phyloP scores from a whole-genome alignment of 2,113 vertebrate species.

The Bambusicola thoracicus region DNA sequence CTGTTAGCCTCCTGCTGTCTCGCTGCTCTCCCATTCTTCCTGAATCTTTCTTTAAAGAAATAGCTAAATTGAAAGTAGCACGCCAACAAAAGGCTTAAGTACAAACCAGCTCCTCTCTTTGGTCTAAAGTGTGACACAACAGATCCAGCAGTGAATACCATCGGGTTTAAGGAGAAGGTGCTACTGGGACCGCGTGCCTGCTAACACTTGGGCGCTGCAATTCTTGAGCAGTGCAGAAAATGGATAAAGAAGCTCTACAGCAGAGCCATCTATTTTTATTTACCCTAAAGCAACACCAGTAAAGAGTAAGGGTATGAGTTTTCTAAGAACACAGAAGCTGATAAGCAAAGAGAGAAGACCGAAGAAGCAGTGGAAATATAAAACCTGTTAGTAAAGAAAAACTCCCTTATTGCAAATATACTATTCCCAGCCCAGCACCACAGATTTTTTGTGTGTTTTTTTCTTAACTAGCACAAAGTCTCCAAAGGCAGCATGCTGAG shows the following conservation, averaged over 20 bases:
- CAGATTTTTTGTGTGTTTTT: not conserved
- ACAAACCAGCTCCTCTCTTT: not conserved
- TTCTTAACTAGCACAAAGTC: not conserved
- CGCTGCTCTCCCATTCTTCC: not conserved
- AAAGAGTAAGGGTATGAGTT: not conserved
- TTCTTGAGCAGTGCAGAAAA: not conserved
- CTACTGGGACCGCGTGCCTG: too few relatives aligned
- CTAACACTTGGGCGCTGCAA: not conserved
- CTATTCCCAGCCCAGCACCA: not conserved
- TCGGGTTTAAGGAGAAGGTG: not conserved
- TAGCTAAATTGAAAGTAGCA: not conserved
- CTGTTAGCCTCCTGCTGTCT: not conserved
- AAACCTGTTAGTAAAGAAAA: not conserved
- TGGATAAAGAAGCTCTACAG: not conserved
- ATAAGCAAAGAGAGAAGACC: not conserved
- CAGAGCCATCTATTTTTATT: not conserved
- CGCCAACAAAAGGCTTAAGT: not conserved
- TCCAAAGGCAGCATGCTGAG: not conserved
- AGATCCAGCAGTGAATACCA: not conserved
- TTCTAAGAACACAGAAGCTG: not conserved
- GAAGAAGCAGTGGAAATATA: not conserved
- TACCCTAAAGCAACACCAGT: not conserved
- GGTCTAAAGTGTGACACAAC: not conserved
- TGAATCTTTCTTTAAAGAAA: not conserved
- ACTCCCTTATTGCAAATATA: not conserved